phyloP scores from a whole-genome alignment of 2,113 vertebrate genomes.

The Gavia stellata region DNA sequence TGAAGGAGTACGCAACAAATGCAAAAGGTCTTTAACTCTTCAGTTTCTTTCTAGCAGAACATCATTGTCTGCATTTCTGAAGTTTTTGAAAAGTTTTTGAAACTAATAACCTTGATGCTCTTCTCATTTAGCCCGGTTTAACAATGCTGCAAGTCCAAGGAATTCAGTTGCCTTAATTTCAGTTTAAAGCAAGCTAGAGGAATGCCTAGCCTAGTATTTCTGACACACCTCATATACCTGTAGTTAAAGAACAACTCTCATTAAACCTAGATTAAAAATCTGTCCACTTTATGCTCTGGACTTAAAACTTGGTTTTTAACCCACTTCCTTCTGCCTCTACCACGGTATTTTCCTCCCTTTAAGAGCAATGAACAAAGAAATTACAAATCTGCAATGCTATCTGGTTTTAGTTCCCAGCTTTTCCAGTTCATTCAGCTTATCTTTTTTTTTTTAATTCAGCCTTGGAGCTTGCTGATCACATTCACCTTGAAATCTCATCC shows the following conservation, averaged over 20 bases:
- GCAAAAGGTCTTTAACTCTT: neutral
- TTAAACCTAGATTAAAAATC: neutral
- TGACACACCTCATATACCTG: neutral
- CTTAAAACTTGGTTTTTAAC: neutral
- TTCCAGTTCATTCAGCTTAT: neutral
- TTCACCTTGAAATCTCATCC: slow-evolving; percentile 12
- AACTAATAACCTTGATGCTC: neutral
- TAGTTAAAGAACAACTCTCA: neutral
- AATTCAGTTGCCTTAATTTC: neutral
- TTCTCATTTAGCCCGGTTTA: neutral
- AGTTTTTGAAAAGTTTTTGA: neutral
- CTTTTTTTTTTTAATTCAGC: neutral
- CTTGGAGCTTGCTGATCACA: neutral
- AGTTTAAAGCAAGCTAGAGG: neutral
- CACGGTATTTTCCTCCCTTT: neutral
- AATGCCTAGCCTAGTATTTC: neutral
- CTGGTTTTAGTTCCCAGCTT: neutral
- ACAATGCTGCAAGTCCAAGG: neutral
- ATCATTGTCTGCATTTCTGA: neutral
- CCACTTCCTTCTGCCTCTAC: neutral
- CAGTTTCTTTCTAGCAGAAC: neutral
- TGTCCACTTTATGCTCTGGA: neutral
- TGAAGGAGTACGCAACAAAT: neutral
- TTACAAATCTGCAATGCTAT: neutral
- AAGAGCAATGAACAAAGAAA: neutral